Evolutionary conservation across 2,888 invertebrate genomes (phyloP).

Genomic region (Stegana nigrithorax): DNA sequence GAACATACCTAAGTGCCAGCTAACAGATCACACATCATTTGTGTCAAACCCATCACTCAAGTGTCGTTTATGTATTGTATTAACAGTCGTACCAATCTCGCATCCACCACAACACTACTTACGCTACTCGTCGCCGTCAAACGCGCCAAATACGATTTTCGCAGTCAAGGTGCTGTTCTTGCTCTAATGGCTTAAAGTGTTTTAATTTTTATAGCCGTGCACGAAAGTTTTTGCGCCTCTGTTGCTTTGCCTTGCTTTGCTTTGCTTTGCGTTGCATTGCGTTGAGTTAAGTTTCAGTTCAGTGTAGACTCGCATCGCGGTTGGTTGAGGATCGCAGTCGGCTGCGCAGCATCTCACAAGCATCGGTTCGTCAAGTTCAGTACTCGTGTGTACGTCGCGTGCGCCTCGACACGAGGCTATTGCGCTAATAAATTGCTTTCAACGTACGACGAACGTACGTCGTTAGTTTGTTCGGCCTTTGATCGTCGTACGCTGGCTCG

Average conservation of each 20-base stretch:
- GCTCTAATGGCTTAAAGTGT: constrained; percentile 17
- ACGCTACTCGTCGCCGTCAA: too few species aligned
- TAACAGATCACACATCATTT: constrained; percentile 13
- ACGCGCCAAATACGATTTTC: too few species aligned
- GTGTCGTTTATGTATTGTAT: not conserved
- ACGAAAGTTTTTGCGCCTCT: not conserved
- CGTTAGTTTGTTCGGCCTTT: too few species aligned
- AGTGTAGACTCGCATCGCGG: not conserved
- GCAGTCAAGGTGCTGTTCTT: not conserved
- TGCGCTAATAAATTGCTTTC: constrained; percentile 6
- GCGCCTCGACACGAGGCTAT: too few species aligned
- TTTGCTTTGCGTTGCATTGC: too few species aligned
- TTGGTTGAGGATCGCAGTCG: not conserved
- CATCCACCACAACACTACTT: too few species aligned
- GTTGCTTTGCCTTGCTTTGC: not conserved
- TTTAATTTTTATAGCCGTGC: constrained; percentile 11
- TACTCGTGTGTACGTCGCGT: constrained; percentile 6
- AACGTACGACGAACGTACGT: too few species aligned
- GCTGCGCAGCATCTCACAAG: not conserved
- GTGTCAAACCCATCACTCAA: constrained; percentile 12
- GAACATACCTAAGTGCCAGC: not conserved
- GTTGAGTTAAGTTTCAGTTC: not conserved
- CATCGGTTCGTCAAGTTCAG: not conserved
- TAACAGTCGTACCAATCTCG: too few species aligned
- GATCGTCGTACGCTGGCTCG: too few species aligned